Percentiles rank a stretch among this genome's conserved stretches.
Conservation (phyloP, 1,140 invertebrate genomes). For the Zelostemma sp. region DNA sequence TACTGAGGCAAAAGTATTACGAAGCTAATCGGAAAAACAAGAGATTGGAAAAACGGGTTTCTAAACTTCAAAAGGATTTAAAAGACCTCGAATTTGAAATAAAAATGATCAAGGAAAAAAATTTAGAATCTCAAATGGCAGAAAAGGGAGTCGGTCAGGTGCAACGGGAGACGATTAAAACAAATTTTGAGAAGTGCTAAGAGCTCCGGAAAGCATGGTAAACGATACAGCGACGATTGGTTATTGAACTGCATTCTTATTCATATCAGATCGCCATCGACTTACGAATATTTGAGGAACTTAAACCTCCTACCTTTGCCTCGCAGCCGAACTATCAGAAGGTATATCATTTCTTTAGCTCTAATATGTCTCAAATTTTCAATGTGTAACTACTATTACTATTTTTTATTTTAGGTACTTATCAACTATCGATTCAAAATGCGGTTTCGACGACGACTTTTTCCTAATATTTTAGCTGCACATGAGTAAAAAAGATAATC, state of each 20-base stretch:
- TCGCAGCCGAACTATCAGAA: conserved; percentile 21
- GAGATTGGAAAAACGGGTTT: too few species aligned
- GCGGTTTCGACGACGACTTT: conserved; percentile 14
- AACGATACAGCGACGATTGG: conserved; percentile 35
- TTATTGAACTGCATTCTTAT: conserved; percentile 22
- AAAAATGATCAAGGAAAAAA: too few species aligned
- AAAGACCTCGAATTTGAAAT: too few species aligned
- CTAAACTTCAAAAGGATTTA: too few species aligned
- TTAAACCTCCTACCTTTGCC: conserved; percentile 31
- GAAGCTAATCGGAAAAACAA: too few species aligned
- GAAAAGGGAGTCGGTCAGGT: too few species aligned
- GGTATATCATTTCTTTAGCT: too few species aligned
- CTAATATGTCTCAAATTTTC: too few species aligned
- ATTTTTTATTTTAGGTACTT: conserved; percentile 22
- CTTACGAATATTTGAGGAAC: conserved; percentile 24
- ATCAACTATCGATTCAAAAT: conserved; percentile 9
- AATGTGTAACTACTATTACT: conserved; percentile 1
- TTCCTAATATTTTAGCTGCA: conserved; percentile 1
- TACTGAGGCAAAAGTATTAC: too few species aligned
- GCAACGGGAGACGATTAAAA: too few species aligned
- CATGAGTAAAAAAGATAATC: conserved; percentile 1
- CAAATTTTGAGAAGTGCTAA: too few species aligned
- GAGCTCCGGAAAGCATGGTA: conserved; percentile 6
- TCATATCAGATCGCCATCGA: conserved; percentile 30
- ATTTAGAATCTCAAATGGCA: too few species aligned